Percentiles rank a stretch among this genome's conserved stretches.
These are phyloP conservation scores for Alligator mississippiensis DNA, from an alignment of 2,113 vertebrate genomes.

Conservation along the genomic window DNA sequence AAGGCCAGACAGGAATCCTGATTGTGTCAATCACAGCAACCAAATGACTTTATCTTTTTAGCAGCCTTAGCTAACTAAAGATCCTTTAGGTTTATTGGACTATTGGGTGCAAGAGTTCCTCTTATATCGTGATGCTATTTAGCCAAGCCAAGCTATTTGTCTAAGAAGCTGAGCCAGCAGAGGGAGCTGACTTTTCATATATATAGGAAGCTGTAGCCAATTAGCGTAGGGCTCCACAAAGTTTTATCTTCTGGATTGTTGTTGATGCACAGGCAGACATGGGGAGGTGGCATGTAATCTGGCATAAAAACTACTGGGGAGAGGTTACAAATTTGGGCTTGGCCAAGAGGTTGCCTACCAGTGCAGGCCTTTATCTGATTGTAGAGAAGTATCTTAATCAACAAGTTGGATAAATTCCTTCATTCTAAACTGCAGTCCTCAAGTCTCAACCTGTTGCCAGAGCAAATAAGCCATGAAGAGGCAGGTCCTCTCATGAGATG, in stretches of 20 bases:
- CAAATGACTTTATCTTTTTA: not conserved
- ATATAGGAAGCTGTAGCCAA: fast-evolving
- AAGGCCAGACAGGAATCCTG: fast-evolving
- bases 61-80: fast-evolving
- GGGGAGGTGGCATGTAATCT: constrained; percentile 15
- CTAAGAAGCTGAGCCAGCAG: not conserved
- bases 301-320: fast-evolving
- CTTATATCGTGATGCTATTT: fast-evolving
- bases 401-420: fast-evolving
- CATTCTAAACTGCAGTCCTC: not conserved
- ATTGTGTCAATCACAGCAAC: fast-evolving
- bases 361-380: fast-evolving
- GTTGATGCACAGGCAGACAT: fast-evolving
- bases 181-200: constrained; percentile 46
- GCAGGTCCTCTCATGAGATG: not conserved
- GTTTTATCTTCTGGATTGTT: not conserved
- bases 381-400: not conserved
- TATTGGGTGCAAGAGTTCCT: not conserved
- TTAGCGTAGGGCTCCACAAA: not conserved
- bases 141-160: not conserved
- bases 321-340: not conserved
- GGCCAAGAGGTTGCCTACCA: not conserved
- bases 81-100: not conserved
- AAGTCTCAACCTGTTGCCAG: not conserved
- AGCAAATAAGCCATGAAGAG: not conserved